phyloP scores from a whole-genome alignment of 1,140 invertebrate species.

The Marisa cornuarietis region DNA sequence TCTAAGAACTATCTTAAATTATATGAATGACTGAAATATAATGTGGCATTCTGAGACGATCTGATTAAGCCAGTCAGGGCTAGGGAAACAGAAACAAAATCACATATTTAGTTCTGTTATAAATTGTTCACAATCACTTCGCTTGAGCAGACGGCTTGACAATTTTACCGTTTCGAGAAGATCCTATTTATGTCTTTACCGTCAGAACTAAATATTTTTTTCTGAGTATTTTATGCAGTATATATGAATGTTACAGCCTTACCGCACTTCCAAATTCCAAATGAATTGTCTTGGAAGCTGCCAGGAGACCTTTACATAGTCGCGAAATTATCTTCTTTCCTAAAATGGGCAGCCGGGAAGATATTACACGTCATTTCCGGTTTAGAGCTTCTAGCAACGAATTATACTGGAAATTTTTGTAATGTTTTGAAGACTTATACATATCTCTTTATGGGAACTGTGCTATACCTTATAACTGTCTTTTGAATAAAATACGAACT shows the following conservation, averaged over 20 bases:
- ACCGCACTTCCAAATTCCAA: not conserved
- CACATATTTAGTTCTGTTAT: too few relatives aligned
- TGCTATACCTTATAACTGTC: too few relatives aligned
- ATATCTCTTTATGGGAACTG: not conserved
- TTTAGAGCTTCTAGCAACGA: not conserved
- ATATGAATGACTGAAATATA: too few relatives aligned
- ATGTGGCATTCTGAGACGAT: too few relatives aligned
- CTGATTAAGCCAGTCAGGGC: too few relatives aligned
- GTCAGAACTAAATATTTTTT: not conserved
- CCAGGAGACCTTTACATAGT: not conserved
- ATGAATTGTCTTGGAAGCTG: not conserved
- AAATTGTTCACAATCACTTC: too few relatives aligned
- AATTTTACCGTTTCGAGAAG: not conserved
- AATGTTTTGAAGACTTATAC: not conserved
- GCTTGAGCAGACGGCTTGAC: too few relatives aligned
- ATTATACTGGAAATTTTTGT: not conserved
- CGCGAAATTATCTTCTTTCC: slow-evolving; percentile 18
- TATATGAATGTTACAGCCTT: not conserved
- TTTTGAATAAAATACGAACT: too few relatives aligned
- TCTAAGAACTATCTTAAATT: too few relatives aligned
- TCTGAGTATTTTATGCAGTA: not conserved
- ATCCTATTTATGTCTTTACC: not conserved
- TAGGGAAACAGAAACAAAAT: too few relatives aligned
- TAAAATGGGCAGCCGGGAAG: slow-evolving; percentile 22
- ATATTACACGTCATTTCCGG: slow-evolving; percentile 19